Evolutionary conservation across 2,113 vertebrate genomes (phyloP).

Genomic region (Maccullochella peelii): DNA sequence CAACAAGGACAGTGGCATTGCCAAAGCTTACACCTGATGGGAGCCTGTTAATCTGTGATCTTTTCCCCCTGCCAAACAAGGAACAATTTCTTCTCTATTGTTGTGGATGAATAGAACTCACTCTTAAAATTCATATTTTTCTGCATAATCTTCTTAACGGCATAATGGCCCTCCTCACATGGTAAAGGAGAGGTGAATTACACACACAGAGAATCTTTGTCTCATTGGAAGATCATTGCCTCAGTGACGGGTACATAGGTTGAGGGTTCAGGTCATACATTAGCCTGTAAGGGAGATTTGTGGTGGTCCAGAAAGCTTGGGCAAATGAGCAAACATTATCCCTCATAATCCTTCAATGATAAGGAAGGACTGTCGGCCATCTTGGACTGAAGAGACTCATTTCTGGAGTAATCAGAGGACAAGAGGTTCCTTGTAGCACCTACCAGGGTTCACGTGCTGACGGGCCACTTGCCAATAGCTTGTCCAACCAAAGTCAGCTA

Average conservation of each 20-base stretch:
- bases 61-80: conserved; percentile 5
- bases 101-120: conserved; percentile 31
- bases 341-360: conserved; percentile 56
- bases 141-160: conserved; percentile 34
- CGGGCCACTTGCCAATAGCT: conserved; percentile 9
- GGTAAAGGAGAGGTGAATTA: background rate
- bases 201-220: conserved; percentile 42
- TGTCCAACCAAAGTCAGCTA: conserved; percentile 49
- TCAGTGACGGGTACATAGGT: conserved; percentile 2
- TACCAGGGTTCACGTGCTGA: conserved; percentile 31
- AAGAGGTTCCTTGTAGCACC: conserved; percentile 56
- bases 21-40: background rate
- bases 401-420: conserved; percentile 51
- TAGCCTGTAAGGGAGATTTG: conserved; percentile 11
- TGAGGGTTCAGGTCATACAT: conserved; percentile 28
- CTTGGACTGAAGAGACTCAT: conserved; percentile 44
- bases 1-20: background rate
- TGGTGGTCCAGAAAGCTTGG: conserved; percentile 17
- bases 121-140: conserved; percentile 42
- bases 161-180: conserved; percentile 30
- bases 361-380: conserved; percentile 27
- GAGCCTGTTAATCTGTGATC: background rate
- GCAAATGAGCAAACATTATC: conserved; percentile 54
- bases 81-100: conserved; percentile 36
- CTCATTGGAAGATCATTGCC: conserved; percentile 27